A percentile compares a stretch with the other conserved stretches of the same genome.
These are phyloP conservation scores for Morpho deidamia DNA, from an alignment of 2,888 invertebrate species.

Conservation along the genomic window DNA sequence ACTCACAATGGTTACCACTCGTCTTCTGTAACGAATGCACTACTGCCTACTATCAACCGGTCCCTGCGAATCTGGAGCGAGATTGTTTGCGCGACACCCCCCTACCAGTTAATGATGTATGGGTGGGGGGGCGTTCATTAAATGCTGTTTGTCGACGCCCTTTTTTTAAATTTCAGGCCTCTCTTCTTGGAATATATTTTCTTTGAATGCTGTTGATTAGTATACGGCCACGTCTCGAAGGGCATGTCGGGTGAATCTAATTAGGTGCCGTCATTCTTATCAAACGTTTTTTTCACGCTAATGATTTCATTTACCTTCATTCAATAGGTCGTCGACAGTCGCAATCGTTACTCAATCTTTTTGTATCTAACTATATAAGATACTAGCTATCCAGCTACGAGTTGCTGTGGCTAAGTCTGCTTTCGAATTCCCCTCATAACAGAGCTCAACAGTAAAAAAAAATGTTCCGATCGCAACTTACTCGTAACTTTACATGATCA, in stretches of 20 bases:
- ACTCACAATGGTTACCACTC: constrained; percentile 71
- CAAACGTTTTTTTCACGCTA: constrained; percentile 29
- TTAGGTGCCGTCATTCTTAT: constrained; percentile 31
- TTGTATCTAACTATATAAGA: too few relatives aligned
- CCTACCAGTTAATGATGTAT: constrained; percentile 69
- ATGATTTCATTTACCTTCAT: constrained; percentile 25
- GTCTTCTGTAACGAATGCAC: constrained; percentile 74
- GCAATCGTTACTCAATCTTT: too few relatives aligned
- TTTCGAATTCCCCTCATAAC: too few relatives aligned
- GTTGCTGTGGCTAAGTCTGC: too few relatives aligned
- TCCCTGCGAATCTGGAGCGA: constrained; percentile 67
- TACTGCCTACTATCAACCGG: constrained; percentile 62
- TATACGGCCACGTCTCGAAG: constrained; percentile 28
- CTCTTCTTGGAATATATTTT: constrained; percentile 33
- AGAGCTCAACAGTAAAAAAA: too few relatives aligned
- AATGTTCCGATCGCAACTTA: too few relatives aligned
- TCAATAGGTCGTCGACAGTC: constrained; percentile 7
- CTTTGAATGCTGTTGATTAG: constrained; percentile 36
- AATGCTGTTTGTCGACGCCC: constrained; percentile 48
- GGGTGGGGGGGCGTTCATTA: constrained; percentile 57
- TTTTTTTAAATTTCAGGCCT: constrained; percentile 39
- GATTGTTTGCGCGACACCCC: constrained; percentile 70
- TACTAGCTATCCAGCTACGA: too few relatives aligned
- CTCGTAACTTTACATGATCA: too few relatives aligned
- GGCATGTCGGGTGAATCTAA: constrained; percentile 30